phyloP scores from a whole-genome alignment of 1,140 invertebrate genomes.

The Saccostrea cuccullata region DNA sequence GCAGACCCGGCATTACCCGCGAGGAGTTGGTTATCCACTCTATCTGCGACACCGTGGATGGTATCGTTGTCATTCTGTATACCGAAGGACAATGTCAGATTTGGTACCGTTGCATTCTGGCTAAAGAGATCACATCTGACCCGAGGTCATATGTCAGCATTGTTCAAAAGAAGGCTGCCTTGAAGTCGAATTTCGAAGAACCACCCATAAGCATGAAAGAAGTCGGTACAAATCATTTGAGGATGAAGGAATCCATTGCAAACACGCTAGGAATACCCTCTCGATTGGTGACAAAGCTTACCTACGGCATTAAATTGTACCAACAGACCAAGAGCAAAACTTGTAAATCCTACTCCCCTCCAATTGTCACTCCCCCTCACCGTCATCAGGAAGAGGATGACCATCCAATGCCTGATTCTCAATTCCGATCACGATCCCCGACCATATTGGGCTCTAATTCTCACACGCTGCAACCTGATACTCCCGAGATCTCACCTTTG shows the following conservation, averaged over 20 bases:
- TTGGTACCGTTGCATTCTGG: constrained; percentile 2
- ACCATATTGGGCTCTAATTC: not conserved
- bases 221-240: not conserved
- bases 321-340: not conserved
- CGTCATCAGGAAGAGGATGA: not conserved
- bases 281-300: constrained; percentile 2
- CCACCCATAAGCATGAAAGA: constrained; percentile 13
- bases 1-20: not conserved
- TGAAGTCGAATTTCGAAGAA: not conserved
- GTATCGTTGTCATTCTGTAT: not conserved
- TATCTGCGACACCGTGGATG: not conserved
- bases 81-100: not conserved
- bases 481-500: not conserved
- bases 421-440: not conserved
- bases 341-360: not conserved
- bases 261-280: not conserved
- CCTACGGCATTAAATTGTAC: constrained; percentile 12
- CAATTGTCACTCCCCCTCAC: not conserved
- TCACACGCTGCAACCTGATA: not conserved
- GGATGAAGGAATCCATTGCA: not conserved
- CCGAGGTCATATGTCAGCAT: not conserved
- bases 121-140: constrained; percentile 19
- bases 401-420: not conserved
- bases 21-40: constrained; percentile 5
- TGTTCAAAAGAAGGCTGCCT: constrained; percentile 21